Evolutionary conservation across 2,888 invertebrate species (phyloP).

Genomic region (Ametastegia equiseti): DNA sequence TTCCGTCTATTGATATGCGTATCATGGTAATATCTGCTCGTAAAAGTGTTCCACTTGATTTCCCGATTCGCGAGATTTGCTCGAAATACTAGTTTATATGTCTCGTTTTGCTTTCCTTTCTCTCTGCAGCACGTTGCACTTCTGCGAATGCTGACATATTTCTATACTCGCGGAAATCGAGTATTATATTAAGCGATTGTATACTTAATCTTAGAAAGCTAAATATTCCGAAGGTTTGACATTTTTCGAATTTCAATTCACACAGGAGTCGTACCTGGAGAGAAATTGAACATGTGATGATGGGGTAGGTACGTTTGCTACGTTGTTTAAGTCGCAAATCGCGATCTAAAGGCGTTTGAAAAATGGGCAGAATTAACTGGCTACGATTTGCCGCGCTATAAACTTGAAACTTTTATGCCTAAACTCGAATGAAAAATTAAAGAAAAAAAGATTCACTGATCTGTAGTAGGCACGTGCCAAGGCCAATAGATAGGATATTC

Average conservation of each 20-base stretch:
- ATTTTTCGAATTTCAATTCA: constrained; percentile 35
- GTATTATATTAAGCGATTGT: constrained; percentile 24
- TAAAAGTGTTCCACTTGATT: constrained; percentile 35
- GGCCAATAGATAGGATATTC: not conserved
- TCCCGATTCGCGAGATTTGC: constrained; percentile 1
- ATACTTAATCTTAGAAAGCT: constrained; percentile 20
- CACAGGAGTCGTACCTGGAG: not conserved
- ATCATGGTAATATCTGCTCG: not conserved
- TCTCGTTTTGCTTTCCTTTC: constrained; percentile 30
- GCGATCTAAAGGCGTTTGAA: too few relatives aligned
- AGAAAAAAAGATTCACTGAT: not conserved
- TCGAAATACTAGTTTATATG: constrained; percentile 18
- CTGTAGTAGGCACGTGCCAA: not conserved
- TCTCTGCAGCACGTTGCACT: not conserved
- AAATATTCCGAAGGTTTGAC: not conserved
- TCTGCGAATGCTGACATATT: not conserved
- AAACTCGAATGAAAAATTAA: not conserved
- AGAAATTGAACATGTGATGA: not conserved
- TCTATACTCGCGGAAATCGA: not conserved
- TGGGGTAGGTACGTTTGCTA: too few relatives aligned
- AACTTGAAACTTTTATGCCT: not conserved
- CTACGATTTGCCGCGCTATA: not conserved
- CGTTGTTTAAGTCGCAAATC: too few relatives aligned
- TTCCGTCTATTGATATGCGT: not conserved
- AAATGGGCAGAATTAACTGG: not conserved